phyloP scores from a whole-genome alignment of 2,113 vertebrate species.

The Tachuris rubrigastra region DNA sequence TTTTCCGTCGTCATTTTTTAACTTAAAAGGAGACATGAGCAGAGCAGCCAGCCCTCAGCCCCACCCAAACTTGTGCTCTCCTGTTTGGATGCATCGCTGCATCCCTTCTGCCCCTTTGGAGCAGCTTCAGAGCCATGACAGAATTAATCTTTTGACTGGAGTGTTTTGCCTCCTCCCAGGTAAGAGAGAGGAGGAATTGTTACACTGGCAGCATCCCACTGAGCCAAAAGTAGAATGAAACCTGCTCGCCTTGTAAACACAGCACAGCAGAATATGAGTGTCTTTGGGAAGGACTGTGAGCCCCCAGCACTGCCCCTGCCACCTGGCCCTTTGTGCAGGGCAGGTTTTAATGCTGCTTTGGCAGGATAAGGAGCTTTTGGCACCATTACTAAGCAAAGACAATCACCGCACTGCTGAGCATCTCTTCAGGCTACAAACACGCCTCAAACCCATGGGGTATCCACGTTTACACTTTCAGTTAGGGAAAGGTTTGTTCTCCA shows the following conservation, averaged over 20 bases:
- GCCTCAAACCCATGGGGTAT: neutral
- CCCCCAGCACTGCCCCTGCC: neutral
- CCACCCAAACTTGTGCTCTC: neutral
- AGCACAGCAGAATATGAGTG: neutral
- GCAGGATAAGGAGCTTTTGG: constrained; percentile 17
- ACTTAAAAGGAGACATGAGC: neutral
- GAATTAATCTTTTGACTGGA: neutral
- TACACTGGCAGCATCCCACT: neutral
- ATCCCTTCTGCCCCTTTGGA: neutral
- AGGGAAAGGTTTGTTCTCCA: neutral
- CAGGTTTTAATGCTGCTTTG: neutral
- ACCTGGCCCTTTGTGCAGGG: neutral
- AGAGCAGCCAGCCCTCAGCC: neutral
- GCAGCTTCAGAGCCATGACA: neutral
- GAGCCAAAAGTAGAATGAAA: neutral
- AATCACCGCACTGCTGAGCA: neutral
- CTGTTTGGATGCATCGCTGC: neutral
- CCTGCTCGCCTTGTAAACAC: neutral
- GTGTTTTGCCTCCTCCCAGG: neutral
- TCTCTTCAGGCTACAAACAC: neutral
- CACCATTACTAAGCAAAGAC: neutral
- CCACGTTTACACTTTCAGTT: neutral
- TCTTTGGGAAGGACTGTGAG: neutral
- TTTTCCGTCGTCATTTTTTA: neutral
- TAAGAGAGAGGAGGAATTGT: neutral